These are phyloP conservation scores for Heterodera filipjevi DNA, from an alignment of 2,888 invertebrate species.

Conservation along the genomic window DNA sequence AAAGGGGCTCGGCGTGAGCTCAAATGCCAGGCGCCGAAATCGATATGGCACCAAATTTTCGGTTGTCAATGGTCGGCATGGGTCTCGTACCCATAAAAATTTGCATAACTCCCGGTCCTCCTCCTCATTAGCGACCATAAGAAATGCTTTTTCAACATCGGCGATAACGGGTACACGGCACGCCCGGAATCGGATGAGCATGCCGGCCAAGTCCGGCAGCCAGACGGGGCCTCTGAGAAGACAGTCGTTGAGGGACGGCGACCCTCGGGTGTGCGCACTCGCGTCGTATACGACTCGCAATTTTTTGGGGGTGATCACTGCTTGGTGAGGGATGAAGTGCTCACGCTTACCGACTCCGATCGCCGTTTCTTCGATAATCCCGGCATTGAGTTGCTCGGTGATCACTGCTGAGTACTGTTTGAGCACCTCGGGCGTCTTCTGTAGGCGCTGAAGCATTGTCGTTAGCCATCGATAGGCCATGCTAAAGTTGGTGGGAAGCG, in stretches of 20 bases:
- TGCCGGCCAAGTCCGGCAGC: slow-evolving; percentile 32
- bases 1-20: slow-evolving; percentile 35
- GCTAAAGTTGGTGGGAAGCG: slow-evolving; percentile 3
- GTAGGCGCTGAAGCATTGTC: neutral
- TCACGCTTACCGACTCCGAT: neutral
- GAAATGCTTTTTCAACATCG: slow-evolving; percentile 42
- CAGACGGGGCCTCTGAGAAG: slow-evolving; percentile 38
- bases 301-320: slow-evolving; percentile 41
- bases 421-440: neutral
- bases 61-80: neutral
- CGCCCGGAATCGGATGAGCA: slow-evolving; percentile 33
- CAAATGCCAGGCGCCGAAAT: slow-evolving; percentile 41
- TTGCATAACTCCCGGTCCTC: slow-evolving; percentile 37
- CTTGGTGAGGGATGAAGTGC: slow-evolving; percentile 24
- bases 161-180: slow-evolving; percentile 18
- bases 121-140: slow-evolving; percentile 29
- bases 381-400: slow-evolving; percentile 15
- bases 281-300: slow-evolving; percentile 51
- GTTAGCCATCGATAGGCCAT: neutral
- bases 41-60: slow-evolving; percentile 36
- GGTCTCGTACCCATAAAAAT: slow-evolving; percentile 41
- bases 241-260: slow-evolving; percentile 38
- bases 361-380: slow-evolving; percentile 39
- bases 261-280: slow-evolving; percentile 23
- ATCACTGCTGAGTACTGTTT: slow-evolving; percentile 19